phyloP scores from a whole-genome alignment of 2,888 invertebrate genomes.

The Rhabditophanes sp. region DNA sequence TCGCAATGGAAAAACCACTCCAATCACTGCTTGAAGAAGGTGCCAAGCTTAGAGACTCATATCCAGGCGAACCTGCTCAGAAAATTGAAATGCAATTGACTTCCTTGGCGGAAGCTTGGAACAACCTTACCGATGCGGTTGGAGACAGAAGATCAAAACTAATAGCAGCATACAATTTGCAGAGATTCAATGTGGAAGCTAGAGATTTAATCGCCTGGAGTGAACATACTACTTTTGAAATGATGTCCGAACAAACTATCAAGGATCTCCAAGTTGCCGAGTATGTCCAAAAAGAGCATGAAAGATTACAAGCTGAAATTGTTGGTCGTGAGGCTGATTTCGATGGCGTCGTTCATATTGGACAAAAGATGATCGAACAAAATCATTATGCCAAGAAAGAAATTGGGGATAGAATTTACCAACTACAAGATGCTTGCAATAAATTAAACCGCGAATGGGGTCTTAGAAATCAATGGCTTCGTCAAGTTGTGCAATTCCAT shows the following conservation, averaged over 20 bases:
- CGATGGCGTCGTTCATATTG: constrained; percentile 58
- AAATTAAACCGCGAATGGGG: constrained; percentile 71
- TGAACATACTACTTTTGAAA: too few relatives aligned
- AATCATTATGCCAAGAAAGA: constrained; percentile 60
- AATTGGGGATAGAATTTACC: constrained; percentile 43
- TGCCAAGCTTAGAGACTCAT: constrained; percentile 59
- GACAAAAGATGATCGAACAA: constrained; percentile 66
- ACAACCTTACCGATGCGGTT: constrained; percentile 63
- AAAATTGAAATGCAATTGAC: constrained; percentile 74
- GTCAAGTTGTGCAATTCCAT: constrained; percentile 65
- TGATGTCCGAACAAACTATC: constrained; percentile 64
- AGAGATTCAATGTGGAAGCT: constrained; percentile 68
- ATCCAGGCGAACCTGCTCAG: constrained; percentile 76
- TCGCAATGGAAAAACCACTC: constrained; percentile 69
- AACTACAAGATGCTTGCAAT: constrained; percentile 62
- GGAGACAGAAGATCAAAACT: constrained; percentile 64
- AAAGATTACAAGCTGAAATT: constrained; percentile 63
- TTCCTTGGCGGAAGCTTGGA: constrained; percentile 72
- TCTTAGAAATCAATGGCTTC: constrained; percentile 61
- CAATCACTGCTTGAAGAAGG: constrained; percentile 80
- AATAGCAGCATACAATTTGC: constrained; percentile 70
- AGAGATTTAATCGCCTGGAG: constrained; percentile 53
- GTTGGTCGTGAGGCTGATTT: constrained; percentile 72
- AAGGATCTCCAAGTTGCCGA: constrained; percentile 51
- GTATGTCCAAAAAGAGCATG: constrained; percentile 59